A percentile compares a stretch with the other conserved stretches of the same genome.
Evolutionary conservation across 1,140 invertebrate species (phyloP).

Genomic region (Zaprionus gabonicus): DNA sequence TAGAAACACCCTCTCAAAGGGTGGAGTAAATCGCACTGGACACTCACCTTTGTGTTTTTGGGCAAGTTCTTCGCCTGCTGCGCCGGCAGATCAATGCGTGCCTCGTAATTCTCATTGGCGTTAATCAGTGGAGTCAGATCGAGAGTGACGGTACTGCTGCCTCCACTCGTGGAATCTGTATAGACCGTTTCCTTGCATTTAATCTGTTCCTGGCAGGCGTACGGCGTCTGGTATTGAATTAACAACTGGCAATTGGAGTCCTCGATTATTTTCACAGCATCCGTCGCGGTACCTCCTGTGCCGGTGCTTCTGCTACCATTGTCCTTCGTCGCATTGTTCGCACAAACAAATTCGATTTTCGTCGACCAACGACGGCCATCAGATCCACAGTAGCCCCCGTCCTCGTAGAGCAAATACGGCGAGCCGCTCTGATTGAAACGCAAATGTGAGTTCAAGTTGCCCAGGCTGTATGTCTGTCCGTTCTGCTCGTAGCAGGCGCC

Average conservation of each 20-base stretch:
- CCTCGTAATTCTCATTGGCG: constrained; percentile 84
- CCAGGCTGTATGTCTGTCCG: constrained; percentile 77
- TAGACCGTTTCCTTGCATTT: constrained; percentile 63
- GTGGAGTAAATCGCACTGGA: not conserved
- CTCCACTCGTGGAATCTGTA: constrained; percentile 58
- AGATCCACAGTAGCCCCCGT: constrained; percentile 83
- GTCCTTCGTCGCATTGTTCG: constrained; percentile 76
- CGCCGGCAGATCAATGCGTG: constrained; percentile 73
- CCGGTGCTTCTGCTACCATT: constrained; percentile 35
- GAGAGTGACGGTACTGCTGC: constrained; percentile 66
- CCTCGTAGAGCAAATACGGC: constrained; percentile 86
- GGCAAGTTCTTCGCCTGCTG: constrained; percentile 61
- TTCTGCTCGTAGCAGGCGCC: constrained; percentile 72
- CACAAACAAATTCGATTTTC: constrained; percentile 85
- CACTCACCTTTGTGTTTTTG: constrained; percentile 78
- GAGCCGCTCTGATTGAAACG: constrained; percentile 85
- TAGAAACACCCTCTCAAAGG: not conserved
- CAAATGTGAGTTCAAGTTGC: constrained; percentile 85
- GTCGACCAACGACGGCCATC: constrained; percentile 82
- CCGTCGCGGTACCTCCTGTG: constrained; percentile 17
- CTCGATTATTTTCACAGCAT: constrained; percentile 84
- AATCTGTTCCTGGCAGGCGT: constrained; percentile 85
- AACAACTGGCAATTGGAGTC: constrained; percentile 84
- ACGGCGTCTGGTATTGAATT: constrained; percentile 85
- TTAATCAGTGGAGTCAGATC: constrained; percentile 85